Evolutionary conservation across 1,140 invertebrate species (phyloP), one percentile per base, ranked within the genome.

Genomic region (Drusus annulatus): DNA sequence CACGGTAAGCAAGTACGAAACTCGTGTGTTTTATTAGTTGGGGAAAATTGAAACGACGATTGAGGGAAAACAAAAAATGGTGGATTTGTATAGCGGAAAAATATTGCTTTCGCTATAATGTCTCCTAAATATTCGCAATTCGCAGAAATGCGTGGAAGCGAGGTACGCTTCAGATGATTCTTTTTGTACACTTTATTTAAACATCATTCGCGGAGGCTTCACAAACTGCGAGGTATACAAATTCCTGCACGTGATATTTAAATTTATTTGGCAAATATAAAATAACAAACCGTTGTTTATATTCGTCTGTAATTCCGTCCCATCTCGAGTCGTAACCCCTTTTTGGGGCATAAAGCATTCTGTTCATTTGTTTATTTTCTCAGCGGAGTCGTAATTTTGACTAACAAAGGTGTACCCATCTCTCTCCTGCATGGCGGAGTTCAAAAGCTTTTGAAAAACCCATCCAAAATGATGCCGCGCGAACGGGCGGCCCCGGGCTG

Each of bases 351-450:
- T 82, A 79, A 82, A 79, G 65, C 76, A 78, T 78, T 80, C 76
- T 54, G 79, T 76, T 80, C 82, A 80, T 81, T 81, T 83, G 82
- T 83, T 83, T 83, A 83, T 83, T 83, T 83, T 83, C 80, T 81
- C 80, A 69, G 51, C 56, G 80, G 77, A 81, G 82, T 83, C 82
- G 82, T 83, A 83, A 83, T 83, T 83, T 83, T 80, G 80, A 79
- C 65, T 79, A 80, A 83, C 82, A 83, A 83, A 83, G 78, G 65
- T 78, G 50, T 76, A 25, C 74, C 54, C 65, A 15, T 78, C 69
- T 31, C 23, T 19, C 65, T 60, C 52, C 75, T 60, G 60, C 54
- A 69, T 71, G 74, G 31, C 52, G 56, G 69, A 76, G 71, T 83
- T 83, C 79, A 80, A 83, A 83, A 83, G 82, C 82, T 80, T 78